Conservation (phyloP, 2,113 vertebrate genomes). For the Amphiprion percula region DNA sequence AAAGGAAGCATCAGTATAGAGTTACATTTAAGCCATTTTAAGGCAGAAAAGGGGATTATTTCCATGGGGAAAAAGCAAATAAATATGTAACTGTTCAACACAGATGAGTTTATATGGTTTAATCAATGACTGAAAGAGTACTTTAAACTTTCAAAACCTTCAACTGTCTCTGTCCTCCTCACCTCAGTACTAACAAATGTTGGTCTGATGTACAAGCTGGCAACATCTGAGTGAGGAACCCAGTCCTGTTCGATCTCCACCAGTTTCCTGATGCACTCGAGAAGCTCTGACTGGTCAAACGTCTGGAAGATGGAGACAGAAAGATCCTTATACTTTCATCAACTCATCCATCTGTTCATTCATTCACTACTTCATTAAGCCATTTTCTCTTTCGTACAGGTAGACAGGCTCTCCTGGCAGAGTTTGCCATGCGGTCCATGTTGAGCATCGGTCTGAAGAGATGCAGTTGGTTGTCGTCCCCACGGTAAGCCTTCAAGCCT, state of each 20-base stretch:
- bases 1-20: too few species aligned
- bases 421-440: constrained; percentile 89
- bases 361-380: background rate
- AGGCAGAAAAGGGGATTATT: too few species aligned
- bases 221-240: constrained; percentile 87
- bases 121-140: too few species aligned
- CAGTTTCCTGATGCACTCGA: constrained; percentile 90
- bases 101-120: too few species aligned
- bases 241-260: constrained; percentile 92
- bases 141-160: background rate
- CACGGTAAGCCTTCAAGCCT: constrained; percentile 92
- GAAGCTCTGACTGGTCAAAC: constrained; percentile 89
- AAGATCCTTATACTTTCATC: background rate
- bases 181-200: constrained; percentile 60
- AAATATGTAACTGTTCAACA: too few species aligned
- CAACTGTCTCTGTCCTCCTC: background rate
- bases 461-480: constrained; percentile 87
- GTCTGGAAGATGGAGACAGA: constrained; percentile 70
- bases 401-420: constrained; percentile 86
- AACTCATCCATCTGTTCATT: fast-evolving
- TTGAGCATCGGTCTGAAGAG: constrained; percentile 92
- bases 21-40: too few species aligned
- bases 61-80: too few species aligned
- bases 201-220: constrained; percentile 91
- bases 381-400: constrained; percentile 82